Conservation (phyloP, 2,113 vertebrate species). For the Chrysemys picta region DNA sequence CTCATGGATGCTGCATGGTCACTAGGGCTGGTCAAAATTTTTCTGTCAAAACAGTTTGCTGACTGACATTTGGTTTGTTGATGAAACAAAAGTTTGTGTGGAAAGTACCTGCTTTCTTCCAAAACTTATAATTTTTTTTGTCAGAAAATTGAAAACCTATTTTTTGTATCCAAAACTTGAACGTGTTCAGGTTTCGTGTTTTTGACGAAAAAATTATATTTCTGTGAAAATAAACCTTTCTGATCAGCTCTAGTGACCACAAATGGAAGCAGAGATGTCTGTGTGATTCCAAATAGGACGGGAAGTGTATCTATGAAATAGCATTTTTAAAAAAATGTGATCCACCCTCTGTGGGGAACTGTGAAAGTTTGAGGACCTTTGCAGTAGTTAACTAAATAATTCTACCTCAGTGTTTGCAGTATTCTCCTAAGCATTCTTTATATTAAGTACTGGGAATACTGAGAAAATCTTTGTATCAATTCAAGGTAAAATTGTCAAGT, state of each 20-base stretch:
- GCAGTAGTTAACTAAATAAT: not conserved
- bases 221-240: not conserved
- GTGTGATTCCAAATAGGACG: not conserved
- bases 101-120: not conserved
- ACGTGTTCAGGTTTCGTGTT: not conserved
- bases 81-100: not conserved
- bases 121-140: not conserved
- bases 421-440: not conserved
- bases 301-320: not conserved
- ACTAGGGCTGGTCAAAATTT: not conserved
- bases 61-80: not conserved
- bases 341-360: no score
- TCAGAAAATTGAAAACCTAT: not conserved
- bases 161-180: not conserved
- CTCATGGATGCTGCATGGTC: not conserved
- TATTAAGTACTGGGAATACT: not conserved
- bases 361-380: not conserved
- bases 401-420: not conserved
- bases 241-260: not conserved
- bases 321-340: not conserved
- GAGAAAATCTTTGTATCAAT: not conserved
- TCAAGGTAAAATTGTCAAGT: not conserved
- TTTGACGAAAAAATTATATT: not conserved
- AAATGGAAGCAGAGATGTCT: not conserved
- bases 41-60: not conserved